Percentiles rank a stretch among this genome's conserved stretches.
phyloP scores from a whole-genome alignment of 2,113 vertebrate species.

The Rana temporaria region DNA sequence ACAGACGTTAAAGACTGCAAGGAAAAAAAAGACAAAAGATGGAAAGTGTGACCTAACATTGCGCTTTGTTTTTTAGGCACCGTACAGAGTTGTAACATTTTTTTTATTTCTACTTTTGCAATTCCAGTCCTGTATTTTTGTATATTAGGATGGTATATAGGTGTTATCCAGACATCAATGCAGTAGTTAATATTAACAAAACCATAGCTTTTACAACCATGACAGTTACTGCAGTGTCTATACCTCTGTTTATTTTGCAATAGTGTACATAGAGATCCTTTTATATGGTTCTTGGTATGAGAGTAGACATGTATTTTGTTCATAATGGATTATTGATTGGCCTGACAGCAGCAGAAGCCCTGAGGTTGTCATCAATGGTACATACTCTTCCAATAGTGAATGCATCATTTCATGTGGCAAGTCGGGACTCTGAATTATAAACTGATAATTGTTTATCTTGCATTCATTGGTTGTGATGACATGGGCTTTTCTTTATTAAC shows the following conservation, averaged over 20 bases:
- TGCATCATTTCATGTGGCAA: conserved; percentile 82
- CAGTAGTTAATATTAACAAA: neutral
- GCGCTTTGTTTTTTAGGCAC: no score
- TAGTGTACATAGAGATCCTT: conserved; percentile 71
- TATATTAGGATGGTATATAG: neutral
- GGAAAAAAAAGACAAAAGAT: no score
- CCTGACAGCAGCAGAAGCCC: conserved; percentile 80
- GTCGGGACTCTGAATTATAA: conserved; percentile 71
- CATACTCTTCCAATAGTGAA: conserved; percentile 83
- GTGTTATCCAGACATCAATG: neutral
- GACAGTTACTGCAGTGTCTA: conserved; percentile 16
- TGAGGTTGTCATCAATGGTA: conserved; percentile 78
- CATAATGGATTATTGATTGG: conserved; percentile 96
- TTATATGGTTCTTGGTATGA: conserved; percentile 75
- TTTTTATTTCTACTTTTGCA: no score
- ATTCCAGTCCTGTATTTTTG: no score
- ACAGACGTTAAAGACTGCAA: no score
- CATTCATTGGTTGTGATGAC: conserved; percentile 62
- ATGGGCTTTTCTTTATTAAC: neutral
- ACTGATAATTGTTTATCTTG: conserved; percentile 70
- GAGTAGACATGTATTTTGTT: conserved; percentile 82
- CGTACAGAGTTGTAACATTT: no score
- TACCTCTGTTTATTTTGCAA: conserved; percentile 59
- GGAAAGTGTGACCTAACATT: no score
- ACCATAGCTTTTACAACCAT: neutral